Conservation (phyloP, 2,888 invertebrate species). For the Eristalis tenax region DNA sequence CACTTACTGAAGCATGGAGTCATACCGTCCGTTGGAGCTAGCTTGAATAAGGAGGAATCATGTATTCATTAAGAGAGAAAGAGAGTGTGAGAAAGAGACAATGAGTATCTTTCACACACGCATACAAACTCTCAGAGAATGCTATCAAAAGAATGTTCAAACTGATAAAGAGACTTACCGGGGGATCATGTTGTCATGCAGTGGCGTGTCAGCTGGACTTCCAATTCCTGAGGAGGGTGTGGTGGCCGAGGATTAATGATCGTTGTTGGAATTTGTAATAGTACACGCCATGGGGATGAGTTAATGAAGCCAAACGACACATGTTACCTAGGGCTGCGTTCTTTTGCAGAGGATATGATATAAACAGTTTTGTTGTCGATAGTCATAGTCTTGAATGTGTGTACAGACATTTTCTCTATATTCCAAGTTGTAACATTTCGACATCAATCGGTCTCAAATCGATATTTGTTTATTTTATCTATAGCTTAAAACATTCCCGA, state of each 20-base stretch:
- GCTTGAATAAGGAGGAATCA: background rate
- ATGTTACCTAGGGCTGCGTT: background rate
- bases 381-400: too few relatives aligned
- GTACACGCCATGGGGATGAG: conserved; percentile 15
- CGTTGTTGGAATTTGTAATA: conserved; percentile 52
- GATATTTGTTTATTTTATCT: background rate
- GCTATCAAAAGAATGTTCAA: background rate
- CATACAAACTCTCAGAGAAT: background rate
- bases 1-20: conserved; percentile 37
- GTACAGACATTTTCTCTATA: too few relatives aligned
- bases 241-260: conserved; percentile 40
- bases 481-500: background rate
- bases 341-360: background rate
- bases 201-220: conserved; percentile 49
- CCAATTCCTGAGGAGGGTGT: conserved; percentile 49
- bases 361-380: too few relatives aligned
- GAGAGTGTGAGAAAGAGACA: background rate
- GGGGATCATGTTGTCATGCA: conserved; percentile 31
- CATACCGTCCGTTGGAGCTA: background rate
- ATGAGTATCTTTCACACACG: background rate
- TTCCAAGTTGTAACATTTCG: background rate
- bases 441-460: background rate
- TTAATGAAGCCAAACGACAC: background rate
- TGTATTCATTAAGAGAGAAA: background rate
- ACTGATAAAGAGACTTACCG: conserved; percentile 20